phyloP scores from a whole-genome alignment of 2,888 invertebrate species.

The Dioctria linearis region DNA sequence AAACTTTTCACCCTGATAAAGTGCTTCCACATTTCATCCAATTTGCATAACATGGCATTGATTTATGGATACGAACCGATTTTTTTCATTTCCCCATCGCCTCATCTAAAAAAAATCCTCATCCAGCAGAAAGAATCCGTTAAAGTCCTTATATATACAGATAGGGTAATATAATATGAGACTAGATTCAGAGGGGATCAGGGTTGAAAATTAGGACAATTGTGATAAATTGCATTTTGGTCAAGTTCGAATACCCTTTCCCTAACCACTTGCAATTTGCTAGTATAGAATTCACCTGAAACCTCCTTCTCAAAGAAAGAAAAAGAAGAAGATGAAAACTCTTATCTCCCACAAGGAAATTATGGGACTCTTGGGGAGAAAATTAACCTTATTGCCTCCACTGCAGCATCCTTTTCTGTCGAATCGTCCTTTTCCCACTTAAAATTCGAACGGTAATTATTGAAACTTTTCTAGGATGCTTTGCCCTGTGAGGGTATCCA shows the following conservation, averaged over 20 bases:
- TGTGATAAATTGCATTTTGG: conserved; percentile 54
- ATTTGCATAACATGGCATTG: conserved; percentile 54
- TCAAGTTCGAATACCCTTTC: conserved; percentile 23
- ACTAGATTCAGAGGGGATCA: conserved; percentile 1
- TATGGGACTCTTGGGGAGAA: conserved; percentile 33
- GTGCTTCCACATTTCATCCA: conserved; percentile 52
- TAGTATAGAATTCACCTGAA: conserved; percentile 6
- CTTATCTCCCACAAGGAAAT: conserved; percentile 24
- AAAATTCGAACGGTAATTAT: conserved; percentile 38
- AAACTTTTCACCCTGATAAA: conserved; percentile 50
- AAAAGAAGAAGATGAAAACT: not conserved
- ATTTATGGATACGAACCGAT: conserved; percentile 53
- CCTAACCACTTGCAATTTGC: not conserved
- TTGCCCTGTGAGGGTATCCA: not conserved
- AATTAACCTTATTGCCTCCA: conserved; percentile 17
- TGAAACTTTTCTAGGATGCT: conserved; percentile 19
- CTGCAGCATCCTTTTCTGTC: conserved; percentile 14
- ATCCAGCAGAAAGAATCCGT: conserved; percentile 5
- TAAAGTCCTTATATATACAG: not conserved
- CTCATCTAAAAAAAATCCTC: conserved; percentile 19
- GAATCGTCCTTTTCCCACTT: conserved; percentile 17
- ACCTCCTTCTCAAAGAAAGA: not conserved
- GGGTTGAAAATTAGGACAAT: conserved; percentile 42
- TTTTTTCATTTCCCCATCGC: not conserved
- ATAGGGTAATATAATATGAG: conserved; percentile 21